Base-by-base conservation (phyloP, 2,113 vertebrate genomes). In the Hymenochirus boettgeri region DNA sequence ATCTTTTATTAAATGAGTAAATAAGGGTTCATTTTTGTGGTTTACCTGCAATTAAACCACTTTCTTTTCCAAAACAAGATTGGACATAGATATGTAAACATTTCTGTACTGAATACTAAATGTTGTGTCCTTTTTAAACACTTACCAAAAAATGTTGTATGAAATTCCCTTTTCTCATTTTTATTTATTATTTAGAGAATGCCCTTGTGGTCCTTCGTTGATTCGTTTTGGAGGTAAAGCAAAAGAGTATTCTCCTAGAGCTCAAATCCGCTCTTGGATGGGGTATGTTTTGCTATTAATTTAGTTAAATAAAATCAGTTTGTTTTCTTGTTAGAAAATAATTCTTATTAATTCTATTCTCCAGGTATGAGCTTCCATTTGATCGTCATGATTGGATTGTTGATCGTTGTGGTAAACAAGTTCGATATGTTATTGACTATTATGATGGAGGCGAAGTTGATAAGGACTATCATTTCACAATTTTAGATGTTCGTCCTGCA, bases 311-410 rank as follows among this genome's bases (percentile, higher is more conserved):
- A 12, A 35, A 35, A 8, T 35, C 33, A 12, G 1, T 11, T 35
- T 35, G 31, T 2, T 33, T n/a, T n/a, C n/a, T n/a, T n/a, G n/a
- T n/a, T n/a, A n/a, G n/a, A n/a, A n/a, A n/a, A n/a, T n/a, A n/a
- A 35, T 35, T 35, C 15, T n/a, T n/a, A 12, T 10, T 31, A 1
- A 22, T 29, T 24, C 64, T 50, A 69, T 22, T 7, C 73, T 51
- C 0, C 71, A 99, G 96, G 19, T 98, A 99, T 0, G 96, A 99
- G 71, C 77, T 99, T 18, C 96, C 96, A 1, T 99, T 94, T 1
- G 94, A 99, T 64, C 89, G 96, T 8, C 96, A 99, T 0, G 96
- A 98, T 27, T 99, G 96, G 95, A 91, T 99, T 31, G 39, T 99
- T 3, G 85, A 97, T 76, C 93, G 95, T 2, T 99, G 96, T 15